These are phyloP conservation scores for Drosophila orosa DNA, from an alignment of 1,140 invertebrate species.

Conservation along the genomic window DNA sequence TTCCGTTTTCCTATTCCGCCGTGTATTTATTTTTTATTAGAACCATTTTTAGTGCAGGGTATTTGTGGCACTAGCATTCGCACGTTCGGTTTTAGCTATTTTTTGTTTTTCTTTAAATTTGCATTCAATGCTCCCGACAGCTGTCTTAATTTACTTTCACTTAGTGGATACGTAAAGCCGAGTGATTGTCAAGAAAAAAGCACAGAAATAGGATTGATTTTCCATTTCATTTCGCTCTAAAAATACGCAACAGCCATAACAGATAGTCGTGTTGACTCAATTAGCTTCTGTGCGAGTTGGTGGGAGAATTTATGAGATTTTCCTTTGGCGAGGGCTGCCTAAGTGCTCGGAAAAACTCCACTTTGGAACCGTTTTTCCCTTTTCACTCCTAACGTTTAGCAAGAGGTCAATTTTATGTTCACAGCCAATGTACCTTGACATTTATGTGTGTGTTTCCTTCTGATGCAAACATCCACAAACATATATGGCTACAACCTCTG, in stretches of 20 bases:
- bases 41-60: slow-evolving; percentile 46
- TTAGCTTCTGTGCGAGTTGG: slow-evolving; percentile 44
- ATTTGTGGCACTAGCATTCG: slow-evolving; percentile 16
- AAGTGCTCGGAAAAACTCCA: slow-evolving; percentile 53
- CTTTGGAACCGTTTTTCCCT: slow-evolving; percentile 16
- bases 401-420: slow-evolving; percentile 52
- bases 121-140: slow-evolving; percentile 39
- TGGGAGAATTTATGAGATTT: slow-evolving; percentile 57
- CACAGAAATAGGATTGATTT: slow-evolving; percentile 62
- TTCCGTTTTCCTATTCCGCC: slow-evolving; percentile 1
- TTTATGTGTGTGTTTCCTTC: slow-evolving; percentile 37
- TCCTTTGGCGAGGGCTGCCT: slow-evolving; percentile 18
- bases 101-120: slow-evolving; percentile 22
- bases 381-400: slow-evolving; percentile 1
- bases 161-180: slow-evolving; percentile 34
- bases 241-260: slow-evolving; percentile 44
- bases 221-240: slow-evolving; percentile 55
- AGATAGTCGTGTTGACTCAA: slow-evolving; percentile 57
- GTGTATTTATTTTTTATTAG: slow-evolving; percentile 68
- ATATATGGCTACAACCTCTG: not conserved
- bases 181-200: slow-evolving; percentile 33
- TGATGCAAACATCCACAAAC: slow-evolving; percentile 14
- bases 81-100: slow-evolving; percentile 17
- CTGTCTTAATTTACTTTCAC: slow-evolving; percentile 58
- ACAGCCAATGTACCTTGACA: slow-evolving; percentile 63